phyloP scores from a whole-genome alignment of 1,140 invertebrate genomes.

The Danaus plexippus region DNA sequence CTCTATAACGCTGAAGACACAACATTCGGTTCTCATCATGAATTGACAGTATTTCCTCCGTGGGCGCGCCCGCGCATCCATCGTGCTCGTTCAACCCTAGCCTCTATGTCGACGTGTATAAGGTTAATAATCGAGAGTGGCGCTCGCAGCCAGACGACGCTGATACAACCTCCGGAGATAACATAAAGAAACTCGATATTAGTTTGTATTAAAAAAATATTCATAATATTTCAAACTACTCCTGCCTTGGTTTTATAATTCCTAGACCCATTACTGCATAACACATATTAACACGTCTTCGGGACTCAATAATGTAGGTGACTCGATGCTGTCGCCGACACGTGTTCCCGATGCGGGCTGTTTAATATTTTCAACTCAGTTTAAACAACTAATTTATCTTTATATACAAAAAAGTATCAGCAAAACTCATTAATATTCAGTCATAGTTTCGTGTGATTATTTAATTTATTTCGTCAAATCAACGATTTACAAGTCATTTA shows the following conservation, averaged over 20 bases:
- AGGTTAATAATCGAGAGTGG: slow-evolving; percentile 1
- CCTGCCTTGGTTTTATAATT: too few relatives aligned
- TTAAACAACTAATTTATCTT: too few relatives aligned
- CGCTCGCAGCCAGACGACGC: neutral
- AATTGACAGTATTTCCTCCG: slow-evolving; percentile 32
- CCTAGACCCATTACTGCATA: too few relatives aligned
- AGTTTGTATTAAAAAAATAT: neutral
- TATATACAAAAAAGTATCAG: neutral
- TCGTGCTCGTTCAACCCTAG: neutral
- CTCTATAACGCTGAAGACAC: slow-evolving; percentile 22
- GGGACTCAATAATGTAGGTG: neutral
- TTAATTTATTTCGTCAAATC: too few relatives aligned
- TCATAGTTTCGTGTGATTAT: neutral
- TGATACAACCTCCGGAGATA: too few relatives aligned
- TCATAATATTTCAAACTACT: too few relatives aligned
- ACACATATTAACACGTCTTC: slow-evolving; percentile 4
- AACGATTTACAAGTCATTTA: too few relatives aligned
- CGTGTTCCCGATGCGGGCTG: slow-evolving; percentile 11
- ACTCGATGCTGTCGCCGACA: neutral
- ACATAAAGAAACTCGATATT: slow-evolving; percentile 1
- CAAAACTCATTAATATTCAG: slow-evolving; percentile 4
- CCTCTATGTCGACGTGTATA: slow-evolving; percentile 7
- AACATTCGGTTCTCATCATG: slow-evolving; percentile 32
- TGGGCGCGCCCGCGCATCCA: slow-evolving; percentile 28
- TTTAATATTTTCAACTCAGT: neutral